Base-by-base conservation (phyloP, 2,797 vertebrate genomes). In the Sus cebifrons region DNA sequence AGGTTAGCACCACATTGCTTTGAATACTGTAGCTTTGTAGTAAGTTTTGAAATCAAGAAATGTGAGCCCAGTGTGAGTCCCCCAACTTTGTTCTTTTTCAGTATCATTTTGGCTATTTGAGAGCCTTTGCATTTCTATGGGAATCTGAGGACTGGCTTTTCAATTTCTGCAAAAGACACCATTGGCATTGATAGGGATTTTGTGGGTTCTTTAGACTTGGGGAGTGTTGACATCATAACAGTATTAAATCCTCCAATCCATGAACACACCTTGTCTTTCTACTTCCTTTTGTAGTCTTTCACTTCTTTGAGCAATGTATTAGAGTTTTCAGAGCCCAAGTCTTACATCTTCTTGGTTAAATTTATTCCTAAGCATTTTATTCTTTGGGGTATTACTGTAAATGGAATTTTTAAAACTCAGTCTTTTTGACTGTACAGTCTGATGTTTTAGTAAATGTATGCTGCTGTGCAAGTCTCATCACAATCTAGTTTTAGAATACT, bases 311-410 rank as follows among this genome's bases (percentile, higher is more conserved):
- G 67, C 13, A 52, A 68, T 14, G 3, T 85, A 74, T 89, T 86
- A 0, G 74, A 74, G 62, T 85, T 85, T 85, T 86, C 74, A 65
- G 70, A 44, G 64, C 56, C 68, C 14, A 90, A 62, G 52, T 68
- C 64, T 90, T 90, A 29, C 0, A 56, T 12, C 29, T 86, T 25
- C 17, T 44, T 73, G 36, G n/a, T 89, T 78, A 89, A 89, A 75
- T 85, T 89, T 89, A 54, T 73, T 83, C 21, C 27, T 86, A 86
- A 68, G n/a, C 11, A 70, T 91, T 91, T 84, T 54, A 32, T 85
- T 67, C 49, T 79, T 96, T 92, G 13, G 36, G n/a, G 62, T 67
- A 85, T 65, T 79, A 54, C 54, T 79, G 17, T 44, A 68, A 81
- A 44, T 60, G 11, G 60, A 79, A 44, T 68, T 94, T 67, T 49